phyloP scores from a whole-genome alignment of 2,113 vertebrate species.

The Pholis gunnellus region DNA sequence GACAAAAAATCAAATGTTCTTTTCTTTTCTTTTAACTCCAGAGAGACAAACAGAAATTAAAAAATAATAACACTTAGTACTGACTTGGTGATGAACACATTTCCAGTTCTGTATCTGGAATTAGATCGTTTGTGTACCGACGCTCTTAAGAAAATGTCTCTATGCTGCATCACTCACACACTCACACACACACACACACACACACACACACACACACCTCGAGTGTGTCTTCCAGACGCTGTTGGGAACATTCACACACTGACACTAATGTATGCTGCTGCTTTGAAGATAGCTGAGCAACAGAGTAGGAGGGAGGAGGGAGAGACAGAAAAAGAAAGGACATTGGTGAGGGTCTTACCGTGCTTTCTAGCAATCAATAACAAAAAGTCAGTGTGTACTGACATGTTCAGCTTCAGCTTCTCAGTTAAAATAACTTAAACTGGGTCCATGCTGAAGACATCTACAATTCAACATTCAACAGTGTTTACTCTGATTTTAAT shows the following conservation, averaged over 20 bases:
- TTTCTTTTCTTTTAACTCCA: neutral
- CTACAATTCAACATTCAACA: neutral
- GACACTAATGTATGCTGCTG: constrained; percentile 63
- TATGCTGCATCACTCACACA: neutral
- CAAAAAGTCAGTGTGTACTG: neutral
- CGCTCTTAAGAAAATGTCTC: constrained; percentile 20
- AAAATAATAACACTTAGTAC: neutral
- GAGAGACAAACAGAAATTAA: neutral
- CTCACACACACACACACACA: neutral
- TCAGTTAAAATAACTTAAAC: neutral
- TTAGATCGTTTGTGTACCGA: constrained; percentile 23
- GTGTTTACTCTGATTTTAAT: neutral
- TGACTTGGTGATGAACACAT: constrained; percentile 25
- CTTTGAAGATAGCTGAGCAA: constrained; percentile 54
- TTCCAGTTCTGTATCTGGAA: constrained; percentile 5
- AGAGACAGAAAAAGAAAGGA: neutral
- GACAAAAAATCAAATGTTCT: neutral
- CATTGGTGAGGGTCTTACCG: constrained; percentile 15
- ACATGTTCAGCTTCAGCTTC: constrained; percentile 1
- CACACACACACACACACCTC: neutral
- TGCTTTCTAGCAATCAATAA: constrained; percentile 41
- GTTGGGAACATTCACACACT: constrained; percentile 35
- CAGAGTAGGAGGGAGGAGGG: constrained; percentile 15
- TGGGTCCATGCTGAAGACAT: neutral
- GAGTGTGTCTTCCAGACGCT: constrained; percentile 6